phyloP scores from a whole-genome alignment of 1,140 invertebrate genomes.

The Bemisia tabaci region DNA sequence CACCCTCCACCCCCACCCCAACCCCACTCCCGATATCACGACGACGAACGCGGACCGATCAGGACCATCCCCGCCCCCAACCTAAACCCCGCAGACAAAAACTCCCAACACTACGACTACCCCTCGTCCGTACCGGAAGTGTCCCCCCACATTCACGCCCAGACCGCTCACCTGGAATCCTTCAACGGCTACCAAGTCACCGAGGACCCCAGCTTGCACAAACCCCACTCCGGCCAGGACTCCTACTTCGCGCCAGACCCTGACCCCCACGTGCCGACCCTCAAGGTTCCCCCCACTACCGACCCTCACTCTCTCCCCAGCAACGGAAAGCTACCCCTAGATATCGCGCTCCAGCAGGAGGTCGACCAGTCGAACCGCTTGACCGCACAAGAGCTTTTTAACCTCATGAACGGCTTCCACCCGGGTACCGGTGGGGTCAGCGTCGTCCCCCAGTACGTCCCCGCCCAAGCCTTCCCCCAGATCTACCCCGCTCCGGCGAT shows the following conservation, averaged over 20 bases:
- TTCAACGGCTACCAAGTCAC: conserved; percentile 20
- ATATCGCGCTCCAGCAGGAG: conserved; percentile 22
- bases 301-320: conserved; percentile 33
- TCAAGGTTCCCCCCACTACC: conserved; percentile 29
- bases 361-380: conserved; percentile 26
- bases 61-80: conserved; percentile 71
- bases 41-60: conserved; percentile 52
- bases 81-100: conserved; percentile 34
- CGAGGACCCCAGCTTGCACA: conserved; percentile 31
- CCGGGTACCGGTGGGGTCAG: conserved; percentile 5
- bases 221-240: conserved; percentile 30
- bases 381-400: conserved; percentile 39
- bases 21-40: conserved; percentile 19
- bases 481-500: background rate
- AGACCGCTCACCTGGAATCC: conserved; percentile 29
- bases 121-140: conserved; percentile 21
- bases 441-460: background rate
- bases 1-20: conserved; percentile 1
- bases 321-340: conserved; percentile 30
- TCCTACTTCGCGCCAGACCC: conserved; percentile 36
- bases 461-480: background rate
- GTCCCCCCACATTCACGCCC: conserved; percentile 31
- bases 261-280: conserved; percentile 31
- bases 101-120: conserved; percentile 9
- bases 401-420: conserved; percentile 36